A percentile compares a stretch with the other conserved stretches of the same genome.
phyloP scores from a whole-genome alignment of 1,140 invertebrate genomes.

The Drosophila obscura region DNA sequence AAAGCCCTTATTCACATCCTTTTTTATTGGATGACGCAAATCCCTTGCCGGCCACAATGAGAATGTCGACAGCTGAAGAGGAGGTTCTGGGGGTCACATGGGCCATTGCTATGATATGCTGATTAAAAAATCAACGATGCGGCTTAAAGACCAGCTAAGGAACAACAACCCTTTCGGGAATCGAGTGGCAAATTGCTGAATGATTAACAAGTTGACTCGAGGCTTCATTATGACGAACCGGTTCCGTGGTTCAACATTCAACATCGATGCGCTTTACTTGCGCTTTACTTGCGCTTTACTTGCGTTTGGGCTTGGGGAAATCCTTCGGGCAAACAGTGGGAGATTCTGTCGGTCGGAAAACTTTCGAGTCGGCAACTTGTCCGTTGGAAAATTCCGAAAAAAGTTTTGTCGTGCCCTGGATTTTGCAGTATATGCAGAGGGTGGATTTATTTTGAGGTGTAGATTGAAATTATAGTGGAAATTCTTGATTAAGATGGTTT shows the following conservation, averaged over 20 bases:
- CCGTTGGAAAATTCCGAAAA: slow-evolving; percentile 32
- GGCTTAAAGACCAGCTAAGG: slow-evolving; percentile 33
- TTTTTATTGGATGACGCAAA: slow-evolving; percentile 40
- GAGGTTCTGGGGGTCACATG: slow-evolving; percentile 19
- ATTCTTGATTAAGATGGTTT: too few species aligned
- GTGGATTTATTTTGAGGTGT: too few species aligned
- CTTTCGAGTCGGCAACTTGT: slow-evolving; percentile 29
- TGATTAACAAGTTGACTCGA: slow-evolving; percentile 82
- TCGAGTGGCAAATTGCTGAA: slow-evolving; percentile 61
- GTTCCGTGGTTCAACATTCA: slow-evolving; percentile 45
- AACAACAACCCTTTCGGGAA: slow-evolving; percentile 66
- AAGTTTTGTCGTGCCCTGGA: slow-evolving; percentile 22
- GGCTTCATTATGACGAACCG: slow-evolving; percentile 61
- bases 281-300: slow-evolving; percentile 38
- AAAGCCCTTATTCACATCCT: slow-evolving; percentile 8
- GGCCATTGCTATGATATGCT: slow-evolving; percentile 63
- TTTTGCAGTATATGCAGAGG: too few species aligned
- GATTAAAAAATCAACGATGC: slow-evolving; percentile 75
- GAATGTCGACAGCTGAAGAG: slow-evolving; percentile 75
- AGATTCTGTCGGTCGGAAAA: slow-evolving; percentile 10
- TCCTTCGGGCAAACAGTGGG: slow-evolving; percentile 57
- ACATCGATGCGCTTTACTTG: neutral
- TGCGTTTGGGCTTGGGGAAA: slow-evolving; percentile 31
- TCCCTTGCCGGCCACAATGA: slow-evolving; percentile 57
- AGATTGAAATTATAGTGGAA: too few species aligned